Conservation (phyloP, 2,888 invertebrate genomes). For the Corbicula japonica region DNA sequence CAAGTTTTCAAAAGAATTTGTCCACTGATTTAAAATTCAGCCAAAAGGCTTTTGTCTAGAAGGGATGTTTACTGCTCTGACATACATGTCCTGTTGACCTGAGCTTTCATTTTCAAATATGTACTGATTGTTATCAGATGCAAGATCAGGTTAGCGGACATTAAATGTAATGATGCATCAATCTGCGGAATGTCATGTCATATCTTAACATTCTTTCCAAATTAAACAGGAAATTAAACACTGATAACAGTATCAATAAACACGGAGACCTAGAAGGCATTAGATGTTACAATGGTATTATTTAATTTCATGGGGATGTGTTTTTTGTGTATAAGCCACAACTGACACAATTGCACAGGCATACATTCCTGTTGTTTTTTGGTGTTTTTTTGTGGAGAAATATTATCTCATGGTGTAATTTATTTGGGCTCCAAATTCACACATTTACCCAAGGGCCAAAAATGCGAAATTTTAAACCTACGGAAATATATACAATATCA, state of each 20-base stretch:
- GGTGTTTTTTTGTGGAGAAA: not conserved
- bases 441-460: no score
- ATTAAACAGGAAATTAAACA: slow-evolving; percentile 12
- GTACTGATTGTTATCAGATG: slow-evolving; percentile 1
- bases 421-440: no score
- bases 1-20: not conserved
- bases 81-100: no score
- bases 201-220: slow-evolving; percentile 1
- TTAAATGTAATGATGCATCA: not conserved
- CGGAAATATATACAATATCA: no score
- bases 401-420: not conserved
- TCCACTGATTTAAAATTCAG: not conserved
- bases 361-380: not conserved
- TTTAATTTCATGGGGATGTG: not conserved
- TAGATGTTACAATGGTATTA: not conserved
- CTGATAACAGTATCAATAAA: not conserved
- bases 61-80: not conserved
- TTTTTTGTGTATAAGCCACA: not conserved
- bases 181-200: slow-evolving; percentile 2
- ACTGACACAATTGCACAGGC: not conserved
- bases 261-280: not conserved
- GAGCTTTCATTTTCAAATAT: no score
- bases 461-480: no score
- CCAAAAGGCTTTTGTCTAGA: not conserved
- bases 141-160: not conserved